These are phyloP conservation scores for Bombus confusus DNA, from an alignment of 1,140 invertebrate genomes.

Conservation along the genomic window DNA sequence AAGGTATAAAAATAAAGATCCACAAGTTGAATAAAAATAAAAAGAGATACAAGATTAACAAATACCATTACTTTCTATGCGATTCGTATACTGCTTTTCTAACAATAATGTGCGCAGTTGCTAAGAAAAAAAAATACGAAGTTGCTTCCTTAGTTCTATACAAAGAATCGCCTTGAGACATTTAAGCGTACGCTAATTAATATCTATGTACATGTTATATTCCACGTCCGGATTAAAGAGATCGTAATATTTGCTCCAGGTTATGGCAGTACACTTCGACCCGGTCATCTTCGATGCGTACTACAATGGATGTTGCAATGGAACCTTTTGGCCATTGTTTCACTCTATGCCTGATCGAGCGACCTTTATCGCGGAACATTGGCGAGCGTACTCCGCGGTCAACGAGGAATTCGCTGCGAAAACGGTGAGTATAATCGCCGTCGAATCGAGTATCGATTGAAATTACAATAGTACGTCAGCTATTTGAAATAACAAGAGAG, in stretches of 20 bases:
- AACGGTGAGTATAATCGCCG: constrained; percentile 83
- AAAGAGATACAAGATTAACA: background rate
- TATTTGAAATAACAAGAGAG: background rate
- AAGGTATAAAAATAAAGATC: background rate
- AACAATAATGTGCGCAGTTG: background rate
- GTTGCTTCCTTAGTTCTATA: background rate
- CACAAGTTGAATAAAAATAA: background rate
- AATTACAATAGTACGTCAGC: background rate
- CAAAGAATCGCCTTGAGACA: background rate
- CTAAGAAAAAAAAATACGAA: background rate
- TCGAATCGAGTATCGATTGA: background rate
- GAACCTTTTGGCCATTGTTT: constrained; percentile 95
- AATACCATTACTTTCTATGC: background rate
- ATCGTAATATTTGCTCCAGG: constrained; percentile 81
- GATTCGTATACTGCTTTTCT: background rate
- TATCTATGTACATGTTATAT: background rate
- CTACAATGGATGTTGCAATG: constrained; percentile 96
- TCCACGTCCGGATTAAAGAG: background rate
- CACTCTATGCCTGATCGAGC: constrained; percentile 94
- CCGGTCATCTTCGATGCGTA: constrained; percentile 90
- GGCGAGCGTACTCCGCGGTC: constrained; percentile 91
- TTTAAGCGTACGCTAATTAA: background rate
- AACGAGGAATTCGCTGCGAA: constrained; percentile 92
- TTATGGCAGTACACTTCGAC: constrained; percentile 90
- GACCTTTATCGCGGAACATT: constrained; percentile 90